Percentiles rank a stretch among this genome's conserved stretches.
Evolutionary conservation across 2,113 vertebrate species (phyloP).

Genomic region (Rhagologus leucostigma): DNA sequence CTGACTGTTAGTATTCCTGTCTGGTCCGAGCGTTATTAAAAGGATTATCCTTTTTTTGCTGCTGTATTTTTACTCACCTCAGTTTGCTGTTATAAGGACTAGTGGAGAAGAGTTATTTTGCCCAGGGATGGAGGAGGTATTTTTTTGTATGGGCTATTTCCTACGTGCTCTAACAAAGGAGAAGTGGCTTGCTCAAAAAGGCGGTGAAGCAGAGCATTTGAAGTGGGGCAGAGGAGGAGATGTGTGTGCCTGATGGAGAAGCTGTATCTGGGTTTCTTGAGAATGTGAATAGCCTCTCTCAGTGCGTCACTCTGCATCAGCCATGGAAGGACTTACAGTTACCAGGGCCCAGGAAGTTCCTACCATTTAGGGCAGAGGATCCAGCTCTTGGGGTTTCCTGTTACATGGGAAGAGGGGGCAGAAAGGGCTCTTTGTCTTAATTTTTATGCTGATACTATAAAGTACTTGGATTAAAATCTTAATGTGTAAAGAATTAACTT

Average conservation of each 20-base stretch:
- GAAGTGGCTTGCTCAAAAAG: background rate
- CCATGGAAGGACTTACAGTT: rapidly evolving
- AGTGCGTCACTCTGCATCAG: rapidly evolving
- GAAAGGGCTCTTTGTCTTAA: background rate
- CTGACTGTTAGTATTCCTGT: background rate
- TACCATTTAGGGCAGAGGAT: background rate
- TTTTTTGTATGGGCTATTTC: background rate
- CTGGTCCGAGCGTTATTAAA: background rate
- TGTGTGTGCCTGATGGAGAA: background rate
- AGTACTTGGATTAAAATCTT: background rate
- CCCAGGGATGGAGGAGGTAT: background rate
- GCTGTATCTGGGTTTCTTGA: background rate
- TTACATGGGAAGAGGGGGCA: background rate
- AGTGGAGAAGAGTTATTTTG: background rate
- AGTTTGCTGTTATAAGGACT: background rate
- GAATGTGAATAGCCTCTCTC: background rate
- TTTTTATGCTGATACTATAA: background rate
- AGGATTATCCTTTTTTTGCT: background rate
- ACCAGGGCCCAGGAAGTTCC: background rate
- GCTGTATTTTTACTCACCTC: background rate
- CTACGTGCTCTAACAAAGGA: background rate
- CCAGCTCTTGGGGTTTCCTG: background rate
- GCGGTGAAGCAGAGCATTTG: background rate
- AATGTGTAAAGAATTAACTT: background rate
- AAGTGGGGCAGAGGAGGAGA: rapidly evolving